These are phyloP conservation scores for Pelusios castaneus DNA, from an alignment of 2,113 vertebrate species.

Conservation along the genomic window DNA sequence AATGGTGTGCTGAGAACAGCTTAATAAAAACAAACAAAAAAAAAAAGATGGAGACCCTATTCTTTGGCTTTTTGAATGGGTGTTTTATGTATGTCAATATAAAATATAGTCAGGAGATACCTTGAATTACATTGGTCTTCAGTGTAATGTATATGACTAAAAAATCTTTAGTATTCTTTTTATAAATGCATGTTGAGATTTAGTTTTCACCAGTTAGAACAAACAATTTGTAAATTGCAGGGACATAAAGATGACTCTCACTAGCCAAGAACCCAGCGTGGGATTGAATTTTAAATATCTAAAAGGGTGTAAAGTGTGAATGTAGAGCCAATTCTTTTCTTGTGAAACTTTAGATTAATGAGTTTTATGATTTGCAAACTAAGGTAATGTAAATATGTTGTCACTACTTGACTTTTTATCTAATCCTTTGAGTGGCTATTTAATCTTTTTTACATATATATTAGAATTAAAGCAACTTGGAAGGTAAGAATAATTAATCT, in stretches of 20 bases:
- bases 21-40: conserved; percentile 4
- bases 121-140: conserved; percentile 31
- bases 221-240: conserved; percentile 46
- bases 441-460: conserved; percentile 92
- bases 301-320: conserved; percentile 68
- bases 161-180: conserved; percentile 46
- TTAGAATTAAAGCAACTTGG: conserved; percentile 93
- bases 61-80: conserved; percentile 33
- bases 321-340: conserved; percentile 80
- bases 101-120: conserved; percentile 24
- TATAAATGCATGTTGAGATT: conserved; percentile 72
- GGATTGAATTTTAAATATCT: conserved; percentile 69
- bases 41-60: conserved; percentile 18
- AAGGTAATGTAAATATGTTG: conserved; percentile 88
- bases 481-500: conserved; percentile 95
- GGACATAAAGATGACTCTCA: conserved; percentile 13
- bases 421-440: conserved; percentile 94
- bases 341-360: conserved; percentile 85
- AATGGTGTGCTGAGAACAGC: conserved; percentile 43
- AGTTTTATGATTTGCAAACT: conserved; percentile 91
- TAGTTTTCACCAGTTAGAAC: conserved; percentile 71
- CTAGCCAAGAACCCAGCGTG: conserved; percentile 21
- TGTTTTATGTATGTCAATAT: background rate
- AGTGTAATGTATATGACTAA: conserved; percentile 16
- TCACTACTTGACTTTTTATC: conserved; percentile 87